Evolutionary conservation across 1,140 invertebrate species (phyloP).

Genomic region (Euura lappo): DNA sequence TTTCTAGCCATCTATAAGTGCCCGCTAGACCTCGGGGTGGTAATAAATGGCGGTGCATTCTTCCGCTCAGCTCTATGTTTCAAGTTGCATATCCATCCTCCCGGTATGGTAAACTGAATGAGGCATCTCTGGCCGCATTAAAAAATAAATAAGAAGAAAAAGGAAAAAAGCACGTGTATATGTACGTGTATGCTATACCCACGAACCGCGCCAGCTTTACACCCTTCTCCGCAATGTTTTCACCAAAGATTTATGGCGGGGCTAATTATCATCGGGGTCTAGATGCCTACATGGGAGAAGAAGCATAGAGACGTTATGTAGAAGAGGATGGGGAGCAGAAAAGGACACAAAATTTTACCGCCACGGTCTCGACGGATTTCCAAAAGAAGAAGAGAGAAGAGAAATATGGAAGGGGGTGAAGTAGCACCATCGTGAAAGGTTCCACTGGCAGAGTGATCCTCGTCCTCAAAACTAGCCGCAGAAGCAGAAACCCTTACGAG

Average conservation of each 20-base stretch:
- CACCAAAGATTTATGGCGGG: constrained; percentile 42
- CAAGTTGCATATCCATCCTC: too few relatives aligned
- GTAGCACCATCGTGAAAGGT: too few relatives aligned
- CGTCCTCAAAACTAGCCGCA: neutral
- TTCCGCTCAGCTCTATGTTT: too few relatives aligned
- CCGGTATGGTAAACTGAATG: too few relatives aligned
- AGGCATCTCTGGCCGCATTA: neutral
- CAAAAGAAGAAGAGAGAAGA: too few relatives aligned
- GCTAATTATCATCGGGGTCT: constrained; percentile 45
- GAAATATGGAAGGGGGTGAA: too few relatives aligned
- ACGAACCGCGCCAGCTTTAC: neutral
- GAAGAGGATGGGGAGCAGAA: neutral
- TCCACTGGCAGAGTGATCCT: too few relatives aligned
- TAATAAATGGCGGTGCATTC: constrained; percentile 5
- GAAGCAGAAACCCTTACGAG: neutral
- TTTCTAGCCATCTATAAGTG: neutral
- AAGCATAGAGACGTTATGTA: neutral
- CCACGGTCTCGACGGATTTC: neutral
- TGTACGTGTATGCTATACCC: neutral
- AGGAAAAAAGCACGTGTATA: neutral
- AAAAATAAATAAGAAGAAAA: neutral
- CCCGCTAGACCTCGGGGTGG: neutral
- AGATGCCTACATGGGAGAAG: constrained; percentile 25
- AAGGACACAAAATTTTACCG: too few relatives aligned
- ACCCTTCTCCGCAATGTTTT: constrained; percentile 10